Evolutionary conservation across 2,888 invertebrate genomes (phyloP), one percentile per base, ranked within the genome.

Genomic region (Acleris cristana): DNA sequence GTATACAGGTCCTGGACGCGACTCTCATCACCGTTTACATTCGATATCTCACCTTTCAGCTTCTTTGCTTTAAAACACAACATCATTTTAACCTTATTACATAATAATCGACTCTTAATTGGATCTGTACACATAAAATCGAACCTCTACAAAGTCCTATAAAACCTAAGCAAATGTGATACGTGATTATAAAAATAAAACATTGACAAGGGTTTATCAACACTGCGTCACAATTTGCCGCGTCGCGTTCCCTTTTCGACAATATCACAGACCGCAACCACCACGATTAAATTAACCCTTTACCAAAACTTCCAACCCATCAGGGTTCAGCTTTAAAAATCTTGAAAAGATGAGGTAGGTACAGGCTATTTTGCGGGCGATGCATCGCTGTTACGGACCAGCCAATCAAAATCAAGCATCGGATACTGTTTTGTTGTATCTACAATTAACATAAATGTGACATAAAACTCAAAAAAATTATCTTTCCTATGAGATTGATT

Each of bases 371-470:
- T 87, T 78, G 87, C 79, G 70, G 89, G 74, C 70, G 90, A 78
- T 72, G 87, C 84, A 79, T 90, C 91, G 86, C 83, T 87, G 89
- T 87, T 89, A 90, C 83, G 84, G 77, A 92, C 86, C 88, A 93
- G 92, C 92, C 92, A 93, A 91, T 93, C 92, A 90, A 92, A 93
- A 92, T 93, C 92, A 89, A 93, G 87, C 92, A 92, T 92, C 90
- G 92, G 92, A 88, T 87, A 90, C 85, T 92, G 90, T 92, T 93
- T 92, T 79, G 88, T 86, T 87, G 92, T 86, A 93, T 93, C 92
- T 93, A 93, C 86, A 93, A 92, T 91, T 90, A 92, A 91, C 80
- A 91, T 83, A 91, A 89, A 89, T 74, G 79, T 88, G 82, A 85
- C 85, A 84, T 78, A 82, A 80, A 87, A 80, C 85, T 81, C 71